A percentile compares a stretch with the other conserved stretches of the same genome.
These are phyloP conservation scores for Tipula unca DNA, from an alignment of 2,888 invertebrate species.

Conservation along the genomic window DNA sequence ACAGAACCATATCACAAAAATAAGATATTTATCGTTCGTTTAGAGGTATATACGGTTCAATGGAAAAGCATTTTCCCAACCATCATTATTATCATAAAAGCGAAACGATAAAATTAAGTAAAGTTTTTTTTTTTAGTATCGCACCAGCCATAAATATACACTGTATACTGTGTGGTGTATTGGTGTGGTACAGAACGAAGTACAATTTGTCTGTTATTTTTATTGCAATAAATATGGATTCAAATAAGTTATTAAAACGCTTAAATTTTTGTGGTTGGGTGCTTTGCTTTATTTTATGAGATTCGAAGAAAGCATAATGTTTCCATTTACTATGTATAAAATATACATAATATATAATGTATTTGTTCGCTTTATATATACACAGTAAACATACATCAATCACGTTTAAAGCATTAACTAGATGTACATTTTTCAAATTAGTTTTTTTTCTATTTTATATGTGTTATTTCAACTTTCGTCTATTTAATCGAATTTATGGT, in stretches of 20 bases:
- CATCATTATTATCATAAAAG: neutral
- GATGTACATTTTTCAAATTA: neutral
- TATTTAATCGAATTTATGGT: neutral
- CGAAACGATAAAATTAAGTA: conserved; percentile 8
- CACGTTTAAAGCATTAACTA: neutral
- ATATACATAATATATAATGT: neutral
- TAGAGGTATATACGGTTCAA: neutral
- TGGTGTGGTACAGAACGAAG: neutral
- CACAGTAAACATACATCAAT: neutral
- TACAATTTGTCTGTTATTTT: neutral
- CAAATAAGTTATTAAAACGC: conserved; percentile 8
- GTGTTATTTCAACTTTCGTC: neutral
- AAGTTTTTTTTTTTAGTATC: neutral
- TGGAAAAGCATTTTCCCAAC: neutral
- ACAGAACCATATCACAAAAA: neutral
- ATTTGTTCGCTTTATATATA: neutral
- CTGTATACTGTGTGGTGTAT: neutral
- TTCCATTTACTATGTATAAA: neutral
- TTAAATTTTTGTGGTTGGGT: neutral
- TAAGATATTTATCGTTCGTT: neutral
- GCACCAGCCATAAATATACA: neutral
- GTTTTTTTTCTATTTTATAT: neutral
- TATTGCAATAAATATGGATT: conserved; percentile 8
- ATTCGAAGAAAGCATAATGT: neutral
- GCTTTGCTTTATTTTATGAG: neutral